Evolutionary conservation across 2,113 vertebrate species (phyloP).

Genomic region (Siniperca chuatsi): DNA sequence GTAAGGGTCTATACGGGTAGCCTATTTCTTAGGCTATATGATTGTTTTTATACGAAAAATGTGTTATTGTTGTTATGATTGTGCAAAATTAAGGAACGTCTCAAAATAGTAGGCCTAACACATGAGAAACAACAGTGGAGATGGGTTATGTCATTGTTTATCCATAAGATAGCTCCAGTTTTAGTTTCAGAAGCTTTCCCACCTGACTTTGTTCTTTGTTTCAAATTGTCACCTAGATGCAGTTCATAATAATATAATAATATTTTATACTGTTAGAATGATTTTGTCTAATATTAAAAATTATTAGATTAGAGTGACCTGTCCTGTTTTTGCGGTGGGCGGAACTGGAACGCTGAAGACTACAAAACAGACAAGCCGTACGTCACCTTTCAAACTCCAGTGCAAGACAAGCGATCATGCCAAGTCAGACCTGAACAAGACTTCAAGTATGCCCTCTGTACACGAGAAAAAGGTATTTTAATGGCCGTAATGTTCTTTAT

Average conservation of each 20-base stretch:
- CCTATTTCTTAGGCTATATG: no score
- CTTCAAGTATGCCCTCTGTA: constrained; percentile 59
- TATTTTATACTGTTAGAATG: no score
- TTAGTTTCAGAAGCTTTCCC: background rate
- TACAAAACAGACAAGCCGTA: constrained; percentile 51
- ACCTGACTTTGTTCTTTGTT: background rate
- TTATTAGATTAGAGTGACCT: background rate
- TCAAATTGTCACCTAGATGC: background rate
- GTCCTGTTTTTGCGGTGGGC: constrained; percentile 32
- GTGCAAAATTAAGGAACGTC: background rate
- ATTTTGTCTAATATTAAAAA: background rate
- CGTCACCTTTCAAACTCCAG: constrained; percentile 67
- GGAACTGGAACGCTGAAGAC: constrained; percentile 53
- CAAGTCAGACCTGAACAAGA: constrained; percentile 61
- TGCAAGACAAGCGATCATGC: constrained; percentile 48
- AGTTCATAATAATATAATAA: no score
- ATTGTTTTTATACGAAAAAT: background rate
- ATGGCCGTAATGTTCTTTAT: background rate
- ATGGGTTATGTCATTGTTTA: background rate
- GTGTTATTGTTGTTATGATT: background rate
- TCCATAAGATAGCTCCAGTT: background rate
- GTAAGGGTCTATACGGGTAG: background rate
- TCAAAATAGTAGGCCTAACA: background rate
- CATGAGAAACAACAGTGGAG: background rate
- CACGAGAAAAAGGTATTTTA: constrained; percentile 50